phyloP scores from a whole-genome alignment of 2,797 vertebrate species.

The Neosilurus mollespiculum region DNA sequence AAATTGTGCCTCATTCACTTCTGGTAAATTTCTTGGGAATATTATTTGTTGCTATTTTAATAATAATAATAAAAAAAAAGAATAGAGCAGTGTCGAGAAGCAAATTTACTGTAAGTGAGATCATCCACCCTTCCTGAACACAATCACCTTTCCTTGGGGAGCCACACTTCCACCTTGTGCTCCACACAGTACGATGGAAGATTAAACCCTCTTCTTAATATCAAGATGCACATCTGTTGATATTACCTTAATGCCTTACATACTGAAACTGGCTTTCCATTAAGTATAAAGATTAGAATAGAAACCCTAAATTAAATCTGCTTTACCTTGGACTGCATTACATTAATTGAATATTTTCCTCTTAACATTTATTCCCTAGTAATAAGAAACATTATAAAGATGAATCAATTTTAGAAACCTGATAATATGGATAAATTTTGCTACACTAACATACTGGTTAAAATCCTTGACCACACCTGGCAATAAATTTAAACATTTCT shows the following conservation, averaged over 20 bases:
- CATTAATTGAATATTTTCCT: not conserved
- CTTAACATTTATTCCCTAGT: not conserved
- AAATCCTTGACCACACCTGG: not conserved
- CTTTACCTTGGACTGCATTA: not conserved
- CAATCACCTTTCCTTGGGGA: constrained; percentile 10
- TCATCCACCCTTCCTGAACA: constrained; percentile 1
- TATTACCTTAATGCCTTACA: not conserved
- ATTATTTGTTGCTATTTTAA: not conserved
- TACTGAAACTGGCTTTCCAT: not conserved
- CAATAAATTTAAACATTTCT: not conserved
- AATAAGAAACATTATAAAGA: not conserved
- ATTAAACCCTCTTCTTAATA: not conserved
- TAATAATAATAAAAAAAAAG: too few relatives aligned
- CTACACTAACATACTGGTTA: not conserved
- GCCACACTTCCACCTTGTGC: not conserved
- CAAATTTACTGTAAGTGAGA: not conserved
- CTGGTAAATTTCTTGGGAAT: not conserved
- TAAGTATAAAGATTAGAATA: not conserved
- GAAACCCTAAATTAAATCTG: not conserved
- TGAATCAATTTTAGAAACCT: not conserved
- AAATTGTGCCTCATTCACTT: not conserved
- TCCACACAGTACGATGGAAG: not conserved
- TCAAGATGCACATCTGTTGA: not conserved
- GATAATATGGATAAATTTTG: not conserved
- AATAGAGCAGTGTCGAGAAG: not conserved